These are phyloP conservation scores for Lamellibrachia satsuma DNA, from an alignment of 2,888 invertebrate genomes.

Conservation along the genomic window DNA sequence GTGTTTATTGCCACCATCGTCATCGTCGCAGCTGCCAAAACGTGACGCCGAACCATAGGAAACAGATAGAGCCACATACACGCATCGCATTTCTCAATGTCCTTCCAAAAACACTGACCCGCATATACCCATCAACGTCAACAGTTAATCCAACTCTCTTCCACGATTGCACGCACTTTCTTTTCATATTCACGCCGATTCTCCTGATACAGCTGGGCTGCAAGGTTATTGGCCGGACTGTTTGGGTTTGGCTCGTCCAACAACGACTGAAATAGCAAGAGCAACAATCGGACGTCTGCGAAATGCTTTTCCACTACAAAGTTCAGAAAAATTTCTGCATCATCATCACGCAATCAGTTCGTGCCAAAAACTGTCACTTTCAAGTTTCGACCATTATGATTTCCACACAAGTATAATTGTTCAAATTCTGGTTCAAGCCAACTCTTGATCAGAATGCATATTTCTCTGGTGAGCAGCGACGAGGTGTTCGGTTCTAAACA, in stretches of 20 bases:
- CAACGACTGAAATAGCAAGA: slow-evolving; percentile 81
- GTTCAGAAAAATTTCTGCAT: neutral
- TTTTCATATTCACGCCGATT: slow-evolving; percentile 99
- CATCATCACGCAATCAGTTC: slow-evolving; percentile 6
- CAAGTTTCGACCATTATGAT: neutral
- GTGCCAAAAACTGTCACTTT: neutral
- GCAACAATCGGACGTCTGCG: neutral
- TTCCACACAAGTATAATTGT: neutral
- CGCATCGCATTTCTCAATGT: neutral
- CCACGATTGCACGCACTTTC: slow-evolving; percentile 98
- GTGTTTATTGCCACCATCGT: neutral
- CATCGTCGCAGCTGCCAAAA: neutral
- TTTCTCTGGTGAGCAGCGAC: neutral
- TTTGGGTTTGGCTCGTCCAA: slow-evolving; percentile 99
- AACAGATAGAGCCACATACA: neutral
- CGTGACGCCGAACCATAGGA: neutral
- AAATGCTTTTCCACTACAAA: neutral
- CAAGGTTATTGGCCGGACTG: slow-evolving; percentile 98
- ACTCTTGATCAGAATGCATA: neutral
- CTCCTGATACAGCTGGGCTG: slow-evolving; percentile 99
- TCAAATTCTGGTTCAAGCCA: neutral
- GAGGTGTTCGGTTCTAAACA: neutral
- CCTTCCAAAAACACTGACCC: neutral
- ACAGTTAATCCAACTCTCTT: slow-evolving; percentile 85
- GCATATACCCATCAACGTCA: neutral